Conservation (phyloP, 2,113 vertebrate genomes). For the Grammomys surdaster region DNA sequence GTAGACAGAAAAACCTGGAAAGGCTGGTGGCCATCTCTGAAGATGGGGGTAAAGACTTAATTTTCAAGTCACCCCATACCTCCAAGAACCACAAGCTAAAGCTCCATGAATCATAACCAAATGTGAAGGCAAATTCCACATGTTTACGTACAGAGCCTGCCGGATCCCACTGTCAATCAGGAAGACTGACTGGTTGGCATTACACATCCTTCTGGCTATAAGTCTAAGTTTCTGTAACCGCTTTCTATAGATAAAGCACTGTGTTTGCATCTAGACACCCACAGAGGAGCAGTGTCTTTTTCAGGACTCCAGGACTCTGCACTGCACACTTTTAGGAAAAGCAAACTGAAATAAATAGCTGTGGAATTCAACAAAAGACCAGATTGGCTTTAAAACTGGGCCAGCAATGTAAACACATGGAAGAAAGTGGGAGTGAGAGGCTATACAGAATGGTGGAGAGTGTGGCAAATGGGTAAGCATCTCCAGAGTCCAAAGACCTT, state of each 20-base stretch:
- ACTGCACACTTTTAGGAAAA: neutral
- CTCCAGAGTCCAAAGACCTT: neutral
- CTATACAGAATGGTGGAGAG: neutral
- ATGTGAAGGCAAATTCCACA: neutral
- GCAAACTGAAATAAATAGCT: neutral
- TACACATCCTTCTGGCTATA: neutral
- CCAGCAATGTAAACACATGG: neutral
- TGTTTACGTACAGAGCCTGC: neutral
- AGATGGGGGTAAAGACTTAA: neutral
- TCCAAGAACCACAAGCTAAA: neutral
- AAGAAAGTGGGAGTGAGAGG: neutral
- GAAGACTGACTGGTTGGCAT: neutral
- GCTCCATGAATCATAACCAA: neutral
- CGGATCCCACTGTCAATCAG: neutral
- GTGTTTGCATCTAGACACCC: neutral
- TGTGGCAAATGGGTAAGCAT: neutral
- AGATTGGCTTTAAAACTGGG: neutral
- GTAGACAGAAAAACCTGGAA: neutral
- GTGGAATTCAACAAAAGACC: neutral
- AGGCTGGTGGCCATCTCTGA: neutral
- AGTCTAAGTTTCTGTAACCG: neutral
- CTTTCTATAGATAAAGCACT: neutral
- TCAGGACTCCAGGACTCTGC: conserved; percentile 27
- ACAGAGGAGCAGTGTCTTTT: neutral
- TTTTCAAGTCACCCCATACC: neutral